A percentile compares a stretch with the other conserved stretches of the same genome.
Evolutionary conservation across 2,113 vertebrate species (phyloP).

Genomic region (Ginglymostoma cirratum): DNA sequence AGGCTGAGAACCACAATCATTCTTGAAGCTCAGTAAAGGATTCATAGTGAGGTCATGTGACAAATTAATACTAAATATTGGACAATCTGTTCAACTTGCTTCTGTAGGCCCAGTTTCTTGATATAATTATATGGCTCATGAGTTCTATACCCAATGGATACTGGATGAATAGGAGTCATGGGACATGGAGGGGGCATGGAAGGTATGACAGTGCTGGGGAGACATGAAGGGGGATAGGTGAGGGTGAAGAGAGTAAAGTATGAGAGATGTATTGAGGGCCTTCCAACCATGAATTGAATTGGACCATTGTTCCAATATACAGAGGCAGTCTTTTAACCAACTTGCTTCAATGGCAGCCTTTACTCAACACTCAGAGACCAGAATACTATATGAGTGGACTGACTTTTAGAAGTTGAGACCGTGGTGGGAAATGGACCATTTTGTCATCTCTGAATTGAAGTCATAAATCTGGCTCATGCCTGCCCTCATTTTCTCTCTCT

Average conservation of each 20-base stretch:
- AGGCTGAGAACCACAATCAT: not conserved
- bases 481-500: not conserved
- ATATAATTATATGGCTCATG: not conserved
- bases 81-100: not conserved
- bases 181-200: not conserved
- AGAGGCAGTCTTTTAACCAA: not conserved
- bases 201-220: not conserved
- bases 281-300: not conserved
- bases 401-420: not conserved
- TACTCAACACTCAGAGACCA: not conserved
- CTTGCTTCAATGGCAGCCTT: not conserved
- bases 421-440: not conserved
- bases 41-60: not conserved
- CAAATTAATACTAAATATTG: not conserved
- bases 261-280: not conserved
- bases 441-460: not conserved
- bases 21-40: not conserved
- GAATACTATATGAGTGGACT: not conserved
- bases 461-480: not conserved
- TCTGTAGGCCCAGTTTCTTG: not conserved
- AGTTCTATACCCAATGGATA: not conserved
- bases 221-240: no score
- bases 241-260: not conserved
- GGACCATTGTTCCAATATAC: not conserved
- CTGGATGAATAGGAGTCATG: no score